Conservation (phyloP, 2,888 invertebrate genomes). For the Tachystola acroxantha region DNA sequence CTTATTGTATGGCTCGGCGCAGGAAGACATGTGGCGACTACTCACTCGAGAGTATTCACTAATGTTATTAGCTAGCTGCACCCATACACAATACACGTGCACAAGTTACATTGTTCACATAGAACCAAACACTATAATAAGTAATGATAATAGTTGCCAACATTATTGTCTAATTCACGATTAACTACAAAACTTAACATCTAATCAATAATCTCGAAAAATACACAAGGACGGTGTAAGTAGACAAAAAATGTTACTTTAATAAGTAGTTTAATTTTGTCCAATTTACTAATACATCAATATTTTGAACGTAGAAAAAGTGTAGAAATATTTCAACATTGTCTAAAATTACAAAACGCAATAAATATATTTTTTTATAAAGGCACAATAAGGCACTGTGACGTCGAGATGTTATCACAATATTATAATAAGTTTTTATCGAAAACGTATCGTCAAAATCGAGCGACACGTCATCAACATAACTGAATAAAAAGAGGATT, state of each 20-base stretch:
- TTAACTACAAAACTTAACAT: slow-evolving; percentile 61
- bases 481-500: slow-evolving; percentile 44
- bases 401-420: slow-evolving; percentile 74
- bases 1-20: too few species aligned
- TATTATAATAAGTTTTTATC: slow-evolving; percentile 44
- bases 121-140: slow-evolving; percentile 33
- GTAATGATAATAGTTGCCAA: slow-evolving; percentile 56
- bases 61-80: slow-evolving; percentile 50
- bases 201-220: slow-evolving; percentile 73
- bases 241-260: slow-evolving; percentile 64
- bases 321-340: slow-evolving; percentile 63
- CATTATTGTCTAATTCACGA: slow-evolving; percentile 55
- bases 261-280: slow-evolving; percentile 58
- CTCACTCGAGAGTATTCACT: slow-evolving; percentile 12
- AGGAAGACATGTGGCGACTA: too few species aligned
- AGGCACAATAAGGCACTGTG: slow-evolving; percentile 76
- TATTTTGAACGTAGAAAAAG: slow-evolving; percentile 51
- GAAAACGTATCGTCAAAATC: slow-evolving; percentile 23
- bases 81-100: slow-evolving; percentile 45
- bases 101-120: slow-evolving; percentile 36
- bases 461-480: slow-evolving; percentile 25
- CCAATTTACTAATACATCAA: slow-evolving; percentile 53
- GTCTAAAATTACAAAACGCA: slow-evolving; percentile 64
- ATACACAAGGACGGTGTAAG: slow-evolving; percentile 77
- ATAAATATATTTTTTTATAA: slow-evolving; percentile 65